Base-by-base conservation (phyloP, 2,797 vertebrate species). In the Cheirogaleus major region DNA sequence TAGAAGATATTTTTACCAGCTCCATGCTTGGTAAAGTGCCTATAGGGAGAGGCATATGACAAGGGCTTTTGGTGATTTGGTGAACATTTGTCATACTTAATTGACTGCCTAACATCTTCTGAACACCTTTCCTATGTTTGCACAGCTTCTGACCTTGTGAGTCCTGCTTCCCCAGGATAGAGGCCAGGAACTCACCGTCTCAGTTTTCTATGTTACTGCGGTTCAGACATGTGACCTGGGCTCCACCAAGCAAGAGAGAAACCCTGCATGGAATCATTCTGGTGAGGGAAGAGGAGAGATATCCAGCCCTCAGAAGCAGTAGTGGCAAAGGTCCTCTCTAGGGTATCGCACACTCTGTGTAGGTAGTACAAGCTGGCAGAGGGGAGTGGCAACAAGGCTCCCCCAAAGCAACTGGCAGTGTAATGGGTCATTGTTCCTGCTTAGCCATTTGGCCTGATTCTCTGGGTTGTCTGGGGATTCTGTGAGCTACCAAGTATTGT, bases 1-100 rank as follows among this genome's bases (percentile, higher is more conserved):
- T 63, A 76, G 67, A 93, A 93, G 57, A 75, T 94, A 27, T 61
- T 95, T 93, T 95, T 89, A 22, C 59, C 69, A 94, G 57, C 27
- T 65, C 73, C 12, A 3, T 69, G 45, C 35, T 91, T 79, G 20
- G 52, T 18, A 41, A 89, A 85, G 25, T 76, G 1, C 45, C 72
- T 81, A 67, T 73, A 38, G 30, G 83, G 25, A 81, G 38, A 78
- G 22, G 41, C 20, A 45, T 73, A 38, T 45, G 32, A 55, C 10
- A 10, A 75, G 52, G 27, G 52, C 55, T 88, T 93, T 55, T 1
- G 50, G 52, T 78, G 45, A 48, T 48, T 92, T 78, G 69, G 8
- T 38, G 72, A 25, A 61, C 61, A 48, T 70, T 45, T 78, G 70
- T 82, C 35, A 78, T 14, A 45, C n/a, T 48, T 48, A 9, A 27